Evolutionary conservation across 2,888 invertebrate genomes (phyloP), one percentile per base, ranked within the genome.

Genomic region (Drosophila mimica): DNA sequence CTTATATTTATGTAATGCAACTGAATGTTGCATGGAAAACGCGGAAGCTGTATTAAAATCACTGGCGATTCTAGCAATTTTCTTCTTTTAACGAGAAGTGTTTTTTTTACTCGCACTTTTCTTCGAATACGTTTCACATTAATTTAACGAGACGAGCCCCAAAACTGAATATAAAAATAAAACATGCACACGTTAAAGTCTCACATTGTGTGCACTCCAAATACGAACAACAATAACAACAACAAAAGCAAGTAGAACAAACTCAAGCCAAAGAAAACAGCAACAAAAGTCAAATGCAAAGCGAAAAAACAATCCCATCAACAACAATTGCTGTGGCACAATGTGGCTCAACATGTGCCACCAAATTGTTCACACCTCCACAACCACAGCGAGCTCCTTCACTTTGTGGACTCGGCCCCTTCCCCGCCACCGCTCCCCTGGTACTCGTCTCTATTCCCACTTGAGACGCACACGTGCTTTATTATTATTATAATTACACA

Each of bases 401-500:
- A 49, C 49, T 53, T 54, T 36, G 36, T 15, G 13, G 4, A 53
- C 38, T 15, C 17, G 7, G 7, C 53, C 9, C 36, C 9, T 15
- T n/a, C 58, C 51, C 40, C 30, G 15, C 25, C 43, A n/a, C 36
- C 17, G 1, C 52, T 9, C 1, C 20, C 52, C 8, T 4, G 33
- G 8, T 20, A 17, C 28, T 36, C 68, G 43, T 30, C 30, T 67
- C 70, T 74, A 75, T 86, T 77, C 77, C 85, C 86, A 83, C 88
- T 88, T 70, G 82, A 84, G 88, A 87, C 87, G 69, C 74, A 79
- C 82, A 73, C 82, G 74, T 74, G 68, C 79, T 88, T 83, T 83
- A 85, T 83, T 83, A 83, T 83, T 83, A 83, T 88, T 83, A 85
- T 83, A 83, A 83, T 83, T 88, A 83, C 88, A 88, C 73, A 77